Evolutionary conservation across 2,113 vertebrate species (phyloP).

Genomic region (Nothoprocta pentlandii): DNA sequence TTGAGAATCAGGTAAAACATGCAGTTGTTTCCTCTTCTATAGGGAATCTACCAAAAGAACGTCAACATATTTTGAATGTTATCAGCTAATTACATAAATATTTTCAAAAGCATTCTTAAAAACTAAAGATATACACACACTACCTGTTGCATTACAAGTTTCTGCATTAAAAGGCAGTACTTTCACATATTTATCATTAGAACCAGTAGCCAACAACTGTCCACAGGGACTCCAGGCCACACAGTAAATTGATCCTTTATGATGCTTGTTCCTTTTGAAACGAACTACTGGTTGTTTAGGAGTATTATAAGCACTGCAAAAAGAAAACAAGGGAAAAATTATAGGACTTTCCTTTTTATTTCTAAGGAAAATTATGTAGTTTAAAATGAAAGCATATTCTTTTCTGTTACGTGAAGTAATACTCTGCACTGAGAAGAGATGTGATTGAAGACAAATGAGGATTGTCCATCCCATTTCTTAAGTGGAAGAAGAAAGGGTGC

Average conservation of each 20-base stretch:
- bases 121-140: background rate
- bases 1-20: background rate
- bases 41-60: background rate
- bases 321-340: background rate
- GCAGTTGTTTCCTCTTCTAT: background rate
- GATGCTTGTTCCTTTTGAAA: conserved; percentile 98
- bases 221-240: conserved; percentile 98
- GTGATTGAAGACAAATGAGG: background rate
- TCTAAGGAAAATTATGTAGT: background rate
- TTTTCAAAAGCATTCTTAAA: background rate
- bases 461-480: background rate
- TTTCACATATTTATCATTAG: conserved; percentile 98
- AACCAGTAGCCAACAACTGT: conserved; percentile 94
- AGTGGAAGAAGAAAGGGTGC: background rate
- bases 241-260: conserved; percentile 99
- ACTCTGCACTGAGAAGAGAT: background rate
- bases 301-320: conserved; percentile 77
- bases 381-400: background rate
- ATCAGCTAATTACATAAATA: background rate
- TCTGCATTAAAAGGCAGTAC: conserved; percentile 96
- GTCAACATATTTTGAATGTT: background rate
- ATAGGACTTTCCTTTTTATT: background rate
- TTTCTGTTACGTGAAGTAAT: background rate
- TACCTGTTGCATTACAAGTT: conserved; percentile 96
- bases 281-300: conserved; percentile 89